A percentile compares a stretch with the other conserved stretches of the same genome.
Conservation (phyloP, 2,113 vertebrate genomes). For the Mesoclemmys tuberculata region DNA sequence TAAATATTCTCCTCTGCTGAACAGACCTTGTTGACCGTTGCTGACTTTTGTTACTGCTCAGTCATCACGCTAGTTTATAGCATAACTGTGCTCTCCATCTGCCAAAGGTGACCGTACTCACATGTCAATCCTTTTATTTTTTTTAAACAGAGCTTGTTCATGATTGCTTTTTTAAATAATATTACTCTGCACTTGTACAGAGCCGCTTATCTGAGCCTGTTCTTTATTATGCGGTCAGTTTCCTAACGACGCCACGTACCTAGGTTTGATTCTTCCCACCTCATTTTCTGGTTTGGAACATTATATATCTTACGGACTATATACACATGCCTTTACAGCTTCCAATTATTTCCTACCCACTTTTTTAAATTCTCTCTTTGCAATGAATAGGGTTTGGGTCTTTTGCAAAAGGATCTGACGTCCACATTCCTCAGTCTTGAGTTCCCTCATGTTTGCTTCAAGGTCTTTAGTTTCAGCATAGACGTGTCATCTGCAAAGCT, state of each 20-base stretch:
- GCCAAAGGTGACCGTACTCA: not conserved
- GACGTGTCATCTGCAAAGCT: constrained; percentile 68
- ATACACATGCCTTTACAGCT: rapidly evolving
- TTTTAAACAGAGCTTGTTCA: not conserved
- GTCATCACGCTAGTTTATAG: not conserved
- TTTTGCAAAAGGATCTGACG: constrained; percentile 59
- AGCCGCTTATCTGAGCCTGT: not conserved
- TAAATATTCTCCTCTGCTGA: not conserved
- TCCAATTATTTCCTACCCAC: constrained; percentile 19
- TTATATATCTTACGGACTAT: not conserved
- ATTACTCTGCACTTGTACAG: not conserved
- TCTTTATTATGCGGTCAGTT: not conserved
- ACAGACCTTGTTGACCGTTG: not conserved
- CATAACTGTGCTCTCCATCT: not conserved
- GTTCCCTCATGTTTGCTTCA: constrained; percentile 68
- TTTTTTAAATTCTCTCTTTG: constrained; percentile 72
- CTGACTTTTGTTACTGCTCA: not conserved
- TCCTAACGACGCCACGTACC: not conserved
- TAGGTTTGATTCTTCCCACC: not conserved
- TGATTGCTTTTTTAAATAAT: not conserved
- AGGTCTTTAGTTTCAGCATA: constrained; percentile 73
- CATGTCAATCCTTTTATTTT: not conserved
- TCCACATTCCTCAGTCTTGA: constrained; percentile 63
- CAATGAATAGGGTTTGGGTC: constrained; percentile 62
- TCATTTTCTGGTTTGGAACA: not conserved